Evolutionary conservation across 2,888 invertebrate species (phyloP), one percentile per base, ranked within the genome.

Genomic region (Salticus scenicus): DNA sequence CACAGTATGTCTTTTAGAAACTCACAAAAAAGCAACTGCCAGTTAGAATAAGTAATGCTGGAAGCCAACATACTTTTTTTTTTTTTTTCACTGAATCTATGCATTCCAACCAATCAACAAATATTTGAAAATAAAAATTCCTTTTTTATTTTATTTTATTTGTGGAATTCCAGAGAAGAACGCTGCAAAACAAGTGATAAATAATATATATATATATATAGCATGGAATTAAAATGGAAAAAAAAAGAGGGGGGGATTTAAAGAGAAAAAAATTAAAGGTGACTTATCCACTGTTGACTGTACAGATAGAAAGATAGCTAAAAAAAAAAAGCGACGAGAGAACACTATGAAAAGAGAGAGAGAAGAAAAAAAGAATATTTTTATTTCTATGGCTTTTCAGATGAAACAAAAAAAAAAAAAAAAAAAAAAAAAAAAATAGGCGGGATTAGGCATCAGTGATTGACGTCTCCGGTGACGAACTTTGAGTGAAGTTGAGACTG

Each of bases 401-500:
- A 17, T 7, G 37, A 14, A 47, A 47, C 2, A 17, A 41, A 83
- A 72, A 66, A 47, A 31, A n/a, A 51, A n/a, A 57, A 14, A 17
- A 17, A 17, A 10, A 14, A 47, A 47, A 24, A 17, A 41, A 83
- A 72, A 66, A 47, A 31, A n/a, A 51, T 71, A 77, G 67, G 77
- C 72, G 63, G 51, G 76, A 64, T 42, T 5, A 57, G 14, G 31
- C 71, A 47, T 76, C 64, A 28, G 73, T 76, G 83, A 83, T 73
- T 72, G 83, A 72, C 83, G 73, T 66, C 57, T 64, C 33, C 77
- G 51, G 51, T 82, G 81, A 82, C 81, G 81, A 33, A 42, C 63
- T 70, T 24, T 31, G 83, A 77, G 77, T 42, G 67, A 77, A 83
- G 77, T 83, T 83, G 83, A 83, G 83, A 67, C 77, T 67, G 37